Evolutionary conservation across 2,888 invertebrate genomes (phyloP).

Genomic region (Cosmia trapezina): DNA sequence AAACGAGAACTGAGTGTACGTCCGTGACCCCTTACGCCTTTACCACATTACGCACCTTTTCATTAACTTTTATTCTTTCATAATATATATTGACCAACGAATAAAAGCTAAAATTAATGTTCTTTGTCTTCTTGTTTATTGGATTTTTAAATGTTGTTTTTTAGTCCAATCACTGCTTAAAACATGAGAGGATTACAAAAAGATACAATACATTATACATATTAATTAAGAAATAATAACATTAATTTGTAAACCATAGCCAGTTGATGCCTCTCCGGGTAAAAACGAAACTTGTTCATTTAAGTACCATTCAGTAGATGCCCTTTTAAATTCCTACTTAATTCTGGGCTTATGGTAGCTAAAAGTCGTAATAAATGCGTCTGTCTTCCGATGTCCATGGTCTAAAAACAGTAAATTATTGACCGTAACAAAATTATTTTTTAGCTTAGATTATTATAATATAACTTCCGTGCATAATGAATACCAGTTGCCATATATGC

Average conservation of each 20-base stretch:
- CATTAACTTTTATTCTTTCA: slow-evolving; percentile 33
- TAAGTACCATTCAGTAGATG: slow-evolving; percentile 9
- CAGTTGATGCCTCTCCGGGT: slow-evolving; percentile 1
- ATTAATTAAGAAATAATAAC: slow-evolving; percentile 12
- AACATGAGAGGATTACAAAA: background rate
- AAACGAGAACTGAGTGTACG: slow-evolving; percentile 75
- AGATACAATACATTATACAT: background rate
- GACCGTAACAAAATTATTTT: slow-evolving; percentile 28
- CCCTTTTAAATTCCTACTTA: slow-evolving; percentile 5
- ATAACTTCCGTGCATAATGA: slow-evolving; percentile 53
- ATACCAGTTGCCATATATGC: slow-evolving; percentile 39
- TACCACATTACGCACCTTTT: slow-evolving; percentile 67
- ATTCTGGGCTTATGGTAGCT: background rate
- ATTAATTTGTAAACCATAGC: background rate
- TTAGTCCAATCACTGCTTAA: background rate
- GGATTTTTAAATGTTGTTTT: background rate
- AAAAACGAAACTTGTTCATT: slow-evolving; percentile 18
- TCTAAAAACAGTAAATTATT: slow-evolving; percentile 13
- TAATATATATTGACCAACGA: slow-evolving; percentile 28
- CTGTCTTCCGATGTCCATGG: background rate
- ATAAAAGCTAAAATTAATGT: slow-evolving; percentile 4
- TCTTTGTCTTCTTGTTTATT: background rate
- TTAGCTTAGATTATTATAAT: slow-evolving; percentile 20
- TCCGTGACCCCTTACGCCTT: slow-evolving; percentile 75
- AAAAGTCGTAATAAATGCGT: background rate